Evolutionary conservation across 2,888 invertebrate species (phyloP), one percentile per base, ranked within the genome.

Genomic region (Limenitis arthemis): DNA sequence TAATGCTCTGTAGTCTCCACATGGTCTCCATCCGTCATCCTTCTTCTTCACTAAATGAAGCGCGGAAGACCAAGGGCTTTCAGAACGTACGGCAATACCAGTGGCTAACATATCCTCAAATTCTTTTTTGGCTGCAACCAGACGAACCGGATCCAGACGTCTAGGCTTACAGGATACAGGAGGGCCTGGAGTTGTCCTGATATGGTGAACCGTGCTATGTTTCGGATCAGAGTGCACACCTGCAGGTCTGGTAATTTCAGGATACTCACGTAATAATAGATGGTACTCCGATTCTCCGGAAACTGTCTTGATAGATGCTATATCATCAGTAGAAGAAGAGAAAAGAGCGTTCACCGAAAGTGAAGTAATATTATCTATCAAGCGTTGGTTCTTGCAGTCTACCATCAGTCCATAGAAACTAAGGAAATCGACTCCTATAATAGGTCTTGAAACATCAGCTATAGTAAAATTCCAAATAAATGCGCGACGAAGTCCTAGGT

Each of bases 381-480:
- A 44, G 4, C 63, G 56, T 1, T 56, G 54, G 33, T 66, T 59
- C 2, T 60, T 49, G 5, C 67, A 39, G 46, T 74, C 72, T 1
- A 70, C 67, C 0, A 75, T 52, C 0, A 75, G 55, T 8, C 62
- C 61, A 44, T 61, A 73, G 47, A 61, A 60, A 1, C 44, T 40
- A n/a, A 73, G 51, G 40, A 76, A 72, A 54, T 73, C 70, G 5
- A 64, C 68, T 4, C 69, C 69, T 29, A 73, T 72, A 29, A 75
- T 74, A 1, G 73, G 67, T 31, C 62, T 66, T 0, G 66, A 44
- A 0, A 72, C 66, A 38, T 73, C 68, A 0, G 72, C 73, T 5
- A 75, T 53, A 0, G 63, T 56, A 46, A 73, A 75, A 3, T 53
- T 54, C 70, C 71, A 74, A 0, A 48, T 40, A 30, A 67, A 72